These are phyloP conservation scores for Acleris sparsana DNA, from an alignment of 2,888 invertebrate species.

Conservation along the genomic window DNA sequence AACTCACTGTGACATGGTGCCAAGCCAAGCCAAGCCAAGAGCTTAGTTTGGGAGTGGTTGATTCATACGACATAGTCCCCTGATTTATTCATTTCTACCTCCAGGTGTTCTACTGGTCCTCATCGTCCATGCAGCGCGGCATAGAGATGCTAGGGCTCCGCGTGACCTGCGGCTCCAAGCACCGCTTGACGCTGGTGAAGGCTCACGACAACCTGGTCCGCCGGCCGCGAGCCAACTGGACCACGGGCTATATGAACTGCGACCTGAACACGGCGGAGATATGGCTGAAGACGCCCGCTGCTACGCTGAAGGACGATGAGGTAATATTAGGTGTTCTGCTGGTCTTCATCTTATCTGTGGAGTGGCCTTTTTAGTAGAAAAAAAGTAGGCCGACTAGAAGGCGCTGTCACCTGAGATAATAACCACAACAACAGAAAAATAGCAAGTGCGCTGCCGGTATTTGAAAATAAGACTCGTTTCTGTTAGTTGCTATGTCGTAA, in stretches of 20 bases:
- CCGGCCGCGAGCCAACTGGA: slow-evolving; percentile 94
- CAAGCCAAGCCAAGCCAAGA: too few species aligned
- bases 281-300: slow-evolving; percentile 92
- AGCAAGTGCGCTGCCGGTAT: too few species aligned
- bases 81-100: neutral
- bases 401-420: too few species aligned
- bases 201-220: slow-evolving; percentile 92
- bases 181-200: slow-evolving; percentile 88
- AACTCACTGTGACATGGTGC: too few species aligned
- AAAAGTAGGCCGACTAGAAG: too few species aligned
- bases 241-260: slow-evolving; percentile 96
- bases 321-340: neutral
- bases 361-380: too few species aligned
- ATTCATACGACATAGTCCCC: neutral
- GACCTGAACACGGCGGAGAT: slow-evolving; percentile 96
- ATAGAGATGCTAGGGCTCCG: slow-evolving; percentile 92
- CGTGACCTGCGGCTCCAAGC: slow-evolving; percentile 91
- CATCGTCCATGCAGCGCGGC: slow-evolving; percentile 96
- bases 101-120: slow-evolving; percentile 97
- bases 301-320: slow-evolving; percentile 52
- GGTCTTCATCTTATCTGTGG: too few species aligned
- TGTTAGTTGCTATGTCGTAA: too few species aligned
- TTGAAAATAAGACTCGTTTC: too few species aligned
- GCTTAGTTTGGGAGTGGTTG: too few species aligned
- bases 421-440: too few species aligned